A percentile compares a stretch with the other conserved stretches of the same genome.
Conservation (phyloP, 1,140 invertebrate species). For the Apis florea region DNA sequence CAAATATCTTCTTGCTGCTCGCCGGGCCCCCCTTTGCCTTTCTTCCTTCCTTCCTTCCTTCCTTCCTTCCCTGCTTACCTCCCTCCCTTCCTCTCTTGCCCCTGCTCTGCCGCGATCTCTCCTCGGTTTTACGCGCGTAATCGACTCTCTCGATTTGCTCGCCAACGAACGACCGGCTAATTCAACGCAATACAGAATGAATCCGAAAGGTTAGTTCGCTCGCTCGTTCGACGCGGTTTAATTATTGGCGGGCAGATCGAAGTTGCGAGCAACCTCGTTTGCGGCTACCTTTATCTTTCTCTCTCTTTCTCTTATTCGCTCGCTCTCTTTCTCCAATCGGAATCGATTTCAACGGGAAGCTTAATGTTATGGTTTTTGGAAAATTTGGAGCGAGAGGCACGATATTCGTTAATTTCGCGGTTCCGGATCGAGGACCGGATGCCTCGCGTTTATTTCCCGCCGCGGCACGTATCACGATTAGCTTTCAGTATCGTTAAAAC, state of each 20-base stretch:
- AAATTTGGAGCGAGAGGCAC: neutral
- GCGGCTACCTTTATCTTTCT: neutral
- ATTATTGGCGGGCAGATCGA: slow-evolving; percentile 37
- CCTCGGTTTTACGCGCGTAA: slow-evolving; percentile 44
- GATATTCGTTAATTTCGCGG: neutral
- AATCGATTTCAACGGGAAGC: slow-evolving; percentile 4
- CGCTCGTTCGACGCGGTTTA: slow-evolving; percentile 39
- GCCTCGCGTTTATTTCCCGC: too few relatives aligned
- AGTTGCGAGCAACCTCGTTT: slow-evolving; percentile 41
- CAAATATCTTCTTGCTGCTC: slow-evolving; percentile 71
- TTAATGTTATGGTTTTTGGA: neutral
- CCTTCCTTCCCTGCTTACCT: slow-evolving; percentile 3
- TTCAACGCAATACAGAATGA: slow-evolving; percentile 45
- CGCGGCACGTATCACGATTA: neutral
- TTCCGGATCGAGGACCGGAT: neutral
- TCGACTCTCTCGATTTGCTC: slow-evolving; percentile 43
- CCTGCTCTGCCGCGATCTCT: neutral
- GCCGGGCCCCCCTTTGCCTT: slow-evolving; percentile 20
- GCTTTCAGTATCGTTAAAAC: neutral
- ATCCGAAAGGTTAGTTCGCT: slow-evolving; percentile 44
- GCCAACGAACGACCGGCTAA: slow-evolving; percentile 46
- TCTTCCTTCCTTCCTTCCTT: slow-evolving; percentile 6
- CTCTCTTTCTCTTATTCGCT: too few relatives aligned
- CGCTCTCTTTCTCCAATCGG: neutral
- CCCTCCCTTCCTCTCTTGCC: slow-evolving; percentile 6